Base-by-base conservation (phyloP, 2,113 vertebrate genomes). In the Hemichromis elongatus region DNA sequence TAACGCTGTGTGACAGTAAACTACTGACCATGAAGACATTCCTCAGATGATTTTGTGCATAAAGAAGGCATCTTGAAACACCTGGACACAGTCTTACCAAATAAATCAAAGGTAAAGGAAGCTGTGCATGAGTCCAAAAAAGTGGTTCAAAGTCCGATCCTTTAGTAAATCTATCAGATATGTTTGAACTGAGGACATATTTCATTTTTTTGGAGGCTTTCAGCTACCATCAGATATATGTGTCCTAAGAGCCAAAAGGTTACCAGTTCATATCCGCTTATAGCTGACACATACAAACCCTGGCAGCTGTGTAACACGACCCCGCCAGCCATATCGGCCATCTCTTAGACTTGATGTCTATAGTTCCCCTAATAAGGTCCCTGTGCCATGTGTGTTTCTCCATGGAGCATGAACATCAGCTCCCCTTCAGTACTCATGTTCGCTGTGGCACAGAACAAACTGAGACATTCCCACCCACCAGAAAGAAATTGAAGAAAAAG, bases 231-330 rank as follows among this genome's bases (percentile, higher is more conserved):
- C 79, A 50, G 9, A 50, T 28, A 50, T 75, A 19, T 2, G 1
- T 75, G 40, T 5, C 19, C 24, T 30, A 14, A 50, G 70, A 30
- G 26, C 79, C 59, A 85, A 89, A 92, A 91, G 84, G 90, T 93
- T 92, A 85, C 80, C 79, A 78, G 87, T 91, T 91, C 92, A 90
- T 88, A 90, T 93, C 91, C 57, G 37, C 75, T 93, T 92, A 89
- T 86, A 84, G 89, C 82, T 83, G 87, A 90, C 89, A 81, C 85
- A 73, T 75, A 30, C 57, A 84, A 83, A 92, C 87, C 54, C 53
- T 55, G 54, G 89, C 92, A 94, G 92, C 93, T 91, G 92, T 86
- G 90, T 80, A 92, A 93, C 82, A 53, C 3, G 12, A 93, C 79
- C 91, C 75, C 80, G 24, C 10, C 3, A 4, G 53, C 63, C 68